Evolutionary conservation across 2,113 vertebrate species (phyloP), one percentile per base, ranked within the genome.

Genomic region (Pogonocichla stellata): DNA sequence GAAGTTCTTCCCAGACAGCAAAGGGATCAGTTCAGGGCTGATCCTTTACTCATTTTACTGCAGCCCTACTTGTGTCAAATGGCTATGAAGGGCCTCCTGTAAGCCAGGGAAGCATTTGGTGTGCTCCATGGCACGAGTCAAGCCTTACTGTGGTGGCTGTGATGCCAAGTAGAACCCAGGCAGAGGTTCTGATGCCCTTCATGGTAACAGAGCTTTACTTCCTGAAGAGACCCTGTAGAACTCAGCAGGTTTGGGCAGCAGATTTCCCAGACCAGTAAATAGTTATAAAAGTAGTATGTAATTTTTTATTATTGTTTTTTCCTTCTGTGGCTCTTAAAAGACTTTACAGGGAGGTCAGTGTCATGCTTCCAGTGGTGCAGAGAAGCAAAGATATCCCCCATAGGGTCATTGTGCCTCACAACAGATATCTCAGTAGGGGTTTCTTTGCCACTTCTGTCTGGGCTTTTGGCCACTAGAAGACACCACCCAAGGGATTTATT

Each of bases 391-490:
- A 23, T 57, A 47, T 23, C 8, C 14, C 9, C 25, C 2, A 1
- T 14, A 26, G 50, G 29, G 64, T 75, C 0, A 0, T 45, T 66
- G 28, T 69, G 5, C 36, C 36, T 80, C 1, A 0, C 40, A 80
- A 62, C 16, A 73, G 47, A 77, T 77, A 36, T 60, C 31, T n/a
- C 25, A 18, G 8, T 6, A 67, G 48, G 24, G 9, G 31, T 24
- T 31, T 8, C 31, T 86, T 71, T 0, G 0, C 45, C 3, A 1
- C 19, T 42, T 48, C 6, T n/a, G 1, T 43, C 48, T 61, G 12
- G n/a, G 33, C 45, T 72, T 86, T 42, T 72, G 67, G 23, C 18
- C 10, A 18, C 53, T 36, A 16, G 47, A 65, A 90, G 42, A 25
- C 8, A 31, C 18, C 34, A 26, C 47, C 14, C 9, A 8, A 80